phyloP scores from a whole-genome alignment of 23 tunicate genomes.

The Oikopleura vanhoeffeni region DNA sequence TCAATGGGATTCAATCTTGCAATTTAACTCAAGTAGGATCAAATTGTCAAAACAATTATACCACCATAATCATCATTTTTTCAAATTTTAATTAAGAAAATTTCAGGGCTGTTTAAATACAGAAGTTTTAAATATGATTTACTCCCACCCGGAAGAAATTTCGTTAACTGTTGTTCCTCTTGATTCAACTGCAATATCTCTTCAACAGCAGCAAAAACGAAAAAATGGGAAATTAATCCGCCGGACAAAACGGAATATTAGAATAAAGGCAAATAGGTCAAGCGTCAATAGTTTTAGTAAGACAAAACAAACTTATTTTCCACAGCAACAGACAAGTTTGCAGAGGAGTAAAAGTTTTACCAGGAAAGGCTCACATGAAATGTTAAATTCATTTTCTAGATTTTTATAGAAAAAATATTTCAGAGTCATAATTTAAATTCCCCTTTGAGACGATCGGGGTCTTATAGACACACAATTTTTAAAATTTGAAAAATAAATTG shows the following conservation, averaged over 20 bases:
- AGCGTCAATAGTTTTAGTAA: not conserved
- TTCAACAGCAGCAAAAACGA: not conserved
- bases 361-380: not conserved
- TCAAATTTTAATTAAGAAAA: too few species aligned
- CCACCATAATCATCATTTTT: too few species aligned
- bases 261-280: conserved; percentile 2
- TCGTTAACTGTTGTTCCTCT: not conserved
- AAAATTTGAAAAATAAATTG: too few species aligned
- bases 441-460: too few species aligned
- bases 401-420: too few species aligned
- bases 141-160: not conserved
- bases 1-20: too few species aligned
- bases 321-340: not conserved
- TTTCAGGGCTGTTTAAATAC: not conserved
- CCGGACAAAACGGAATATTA: not conserved
- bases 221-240: not conserved
- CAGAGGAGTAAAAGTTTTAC: conserved; percentile 4
- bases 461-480: too few species aligned
- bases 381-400: too few species aligned
- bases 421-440: too few species aligned
- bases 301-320: not conserved
- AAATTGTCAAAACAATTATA: too few species aligned
- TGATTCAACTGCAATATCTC: not conserved
- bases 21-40: too few species aligned
- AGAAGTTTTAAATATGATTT: not conserved